Base-by-base conservation (phyloP, 53 echinoderm and acorn worm species). In the Echinarachnius parma region DNA sequence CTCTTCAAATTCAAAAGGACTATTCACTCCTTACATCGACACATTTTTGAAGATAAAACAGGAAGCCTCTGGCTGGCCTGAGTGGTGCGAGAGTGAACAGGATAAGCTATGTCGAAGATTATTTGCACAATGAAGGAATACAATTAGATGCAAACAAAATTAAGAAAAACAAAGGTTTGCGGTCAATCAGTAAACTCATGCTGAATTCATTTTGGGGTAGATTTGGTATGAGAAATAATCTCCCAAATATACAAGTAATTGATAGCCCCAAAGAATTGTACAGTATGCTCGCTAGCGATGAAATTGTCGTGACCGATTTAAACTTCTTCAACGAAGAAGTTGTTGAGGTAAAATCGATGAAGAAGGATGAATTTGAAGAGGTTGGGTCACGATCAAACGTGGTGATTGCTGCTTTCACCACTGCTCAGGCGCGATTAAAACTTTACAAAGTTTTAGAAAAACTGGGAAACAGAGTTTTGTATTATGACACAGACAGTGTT, bases 401-500 rank as follows among this genome's bases (percentile, higher is more conserved):
- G 2, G 77, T 76, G 0, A 84, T 84, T 35, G 89, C 89, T 5
- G 70, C 84, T 1, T 89, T 89, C 18, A 89, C 81, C 1, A 84
- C 81, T 2, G 81, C 81, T 4, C 80, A 61, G 21, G 89, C 79
- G 0, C n/a, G 84, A 1, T 44, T 84, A 22, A 80, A 80, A 39
- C 9, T 89, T 24, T 84, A 77, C 39, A 35, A 62, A 0, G 33
- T 77, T 0, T 35, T 84, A 1, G 77, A 89, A 34, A 7, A 45
- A 1, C 46, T 89, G 34, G 59, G 80, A 9, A 76, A 76, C 1
- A 31, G 83, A 10, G 88, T 88, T 5, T 16, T 88, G 24, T 83
- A 89, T 32, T 84, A 76, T 47, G 80, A 89, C 34, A 89, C 89
- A 1, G 84, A 89, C 44, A 81, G 81, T 28, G 48, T 81, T 1